phyloP scores from a whole-genome alignment of 2,888 invertebrate genomes.

The Caenorhabditis sp. region DNA sequence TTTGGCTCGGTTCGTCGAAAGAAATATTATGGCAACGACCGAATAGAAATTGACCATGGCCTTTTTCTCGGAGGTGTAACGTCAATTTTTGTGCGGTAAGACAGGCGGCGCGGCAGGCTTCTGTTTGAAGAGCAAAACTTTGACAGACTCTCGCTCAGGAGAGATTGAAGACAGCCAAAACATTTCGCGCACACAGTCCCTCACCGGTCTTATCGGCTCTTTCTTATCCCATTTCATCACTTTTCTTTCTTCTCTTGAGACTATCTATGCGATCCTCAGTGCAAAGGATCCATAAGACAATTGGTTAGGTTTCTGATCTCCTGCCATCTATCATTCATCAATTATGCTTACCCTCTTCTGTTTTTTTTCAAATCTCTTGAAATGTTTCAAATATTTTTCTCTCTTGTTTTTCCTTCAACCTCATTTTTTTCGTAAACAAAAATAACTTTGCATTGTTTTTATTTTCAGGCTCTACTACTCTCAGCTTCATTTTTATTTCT shows the following conservation, averaged over 20 bases:
- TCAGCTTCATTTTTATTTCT: background rate
- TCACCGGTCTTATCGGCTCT: slow-evolving; percentile 39
- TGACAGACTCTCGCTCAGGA: slow-evolving; percentile 38
- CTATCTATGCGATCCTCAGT: slow-evolving; percentile 18
- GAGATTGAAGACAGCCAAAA: slow-evolving; percentile 28
- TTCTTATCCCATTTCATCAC: slow-evolving; percentile 40
- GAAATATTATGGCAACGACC: slow-evolving; percentile 44
- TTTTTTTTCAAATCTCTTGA: background rate
- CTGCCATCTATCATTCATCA: slow-evolving; percentile 14
- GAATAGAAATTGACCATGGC: slow-evolving; percentile 37
- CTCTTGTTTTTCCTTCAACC: background rate
- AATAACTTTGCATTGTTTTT: background rate
- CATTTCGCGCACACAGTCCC: slow-evolving; percentile 48
- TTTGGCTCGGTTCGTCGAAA: slow-evolving; percentile 49
- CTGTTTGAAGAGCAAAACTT: slow-evolving; percentile 59
- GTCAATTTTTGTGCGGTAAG: slow-evolving; percentile 38
- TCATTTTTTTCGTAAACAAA: background rate
- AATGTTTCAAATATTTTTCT: background rate
- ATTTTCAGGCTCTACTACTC: background rate
- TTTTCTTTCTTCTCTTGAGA: slow-evolving; percentile 10
- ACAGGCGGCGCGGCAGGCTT: slow-evolving; percentile 53
- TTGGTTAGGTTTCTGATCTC: slow-evolving; percentile 36
- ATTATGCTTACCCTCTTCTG: background rate
- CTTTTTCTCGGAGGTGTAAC: slow-evolving; percentile 25
- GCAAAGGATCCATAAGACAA: background rate